Evolutionary conservation across 2,888 invertebrate species (phyloP).

Genomic region (Creontiades dilutus): DNA sequence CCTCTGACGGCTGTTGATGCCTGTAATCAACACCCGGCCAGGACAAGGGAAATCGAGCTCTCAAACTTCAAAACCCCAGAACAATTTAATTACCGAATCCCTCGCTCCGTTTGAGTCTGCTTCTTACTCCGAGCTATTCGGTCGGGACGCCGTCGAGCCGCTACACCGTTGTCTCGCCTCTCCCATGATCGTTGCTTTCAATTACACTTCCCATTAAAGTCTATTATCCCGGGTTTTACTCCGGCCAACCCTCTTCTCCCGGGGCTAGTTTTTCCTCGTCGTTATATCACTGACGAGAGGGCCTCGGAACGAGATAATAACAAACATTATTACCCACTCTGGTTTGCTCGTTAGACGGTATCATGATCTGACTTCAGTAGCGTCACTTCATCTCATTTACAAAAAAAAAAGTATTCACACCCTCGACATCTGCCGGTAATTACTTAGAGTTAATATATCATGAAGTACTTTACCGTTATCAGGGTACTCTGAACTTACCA

Average conservation of each 20-base stretch:
- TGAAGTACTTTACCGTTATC: too few relatives aligned
- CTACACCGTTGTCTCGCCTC: conserved; percentile 11
- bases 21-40: conserved; percentile 10
- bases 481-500: too few relatives aligned
- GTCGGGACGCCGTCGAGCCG: background rate
- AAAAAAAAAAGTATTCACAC: too few relatives aligned
- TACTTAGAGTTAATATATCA: too few relatives aligned
- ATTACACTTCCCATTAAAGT: conserved; percentile 31
- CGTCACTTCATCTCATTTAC: too few relatives aligned
- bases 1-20: conserved; percentile 19
- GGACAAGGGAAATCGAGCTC: background rate
- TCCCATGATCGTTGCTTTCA: conserved; percentile 8
- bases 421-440: too few relatives aligned
- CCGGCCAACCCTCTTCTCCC: background rate
- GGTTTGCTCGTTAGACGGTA: too few relatives aligned
- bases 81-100: conserved; percentile 40
- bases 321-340: background rate
- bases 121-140: background rate
- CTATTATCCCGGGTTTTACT: conserved; percentile 11
- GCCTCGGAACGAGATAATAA: background rate
- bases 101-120: conserved; percentile 24
- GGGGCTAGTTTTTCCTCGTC: background rate
- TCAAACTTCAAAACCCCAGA: background rate
- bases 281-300: background rate
- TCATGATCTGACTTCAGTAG: too few relatives aligned